Percentiles rank a stretch among this genome's conserved stretches.
phyloP scores from a whole-genome alignment of 2,888 invertebrate species.

The Nemoura dubitans region DNA sequence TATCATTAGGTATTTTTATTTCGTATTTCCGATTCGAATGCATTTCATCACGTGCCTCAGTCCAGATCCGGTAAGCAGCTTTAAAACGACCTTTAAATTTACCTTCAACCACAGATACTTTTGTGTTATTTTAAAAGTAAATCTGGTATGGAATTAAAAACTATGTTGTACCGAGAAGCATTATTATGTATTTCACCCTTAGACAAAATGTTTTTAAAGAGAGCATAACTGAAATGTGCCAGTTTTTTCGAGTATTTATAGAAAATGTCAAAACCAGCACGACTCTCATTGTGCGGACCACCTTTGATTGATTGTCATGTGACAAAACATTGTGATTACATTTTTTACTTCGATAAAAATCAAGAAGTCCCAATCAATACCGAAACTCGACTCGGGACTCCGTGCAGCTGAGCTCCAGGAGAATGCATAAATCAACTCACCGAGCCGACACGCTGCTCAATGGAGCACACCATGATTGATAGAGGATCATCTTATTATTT shows the following conservation, averaged over 20 bases:
- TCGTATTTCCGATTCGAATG: conserved; percentile 52
- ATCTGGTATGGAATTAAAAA: neutral
- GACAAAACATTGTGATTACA: neutral
- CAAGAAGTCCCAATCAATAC: neutral
- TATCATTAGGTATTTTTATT: conserved; percentile 59
- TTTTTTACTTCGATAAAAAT: neutral
- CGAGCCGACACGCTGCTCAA: neutral
- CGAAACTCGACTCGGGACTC: neutral
- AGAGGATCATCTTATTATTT: neutral
- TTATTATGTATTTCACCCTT: too few relatives aligned
- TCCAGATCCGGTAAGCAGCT: neutral
- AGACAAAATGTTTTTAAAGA: too few relatives aligned
- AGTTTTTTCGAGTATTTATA: neutral
- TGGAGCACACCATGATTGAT: neutral
- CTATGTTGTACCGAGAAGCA: too few relatives aligned
- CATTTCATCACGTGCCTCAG: conserved; percentile 17
- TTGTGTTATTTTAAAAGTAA: neutral
- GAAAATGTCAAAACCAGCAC: neutral
- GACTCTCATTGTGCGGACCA: neutral
- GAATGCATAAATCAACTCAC: neutral
- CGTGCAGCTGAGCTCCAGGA: neutral
- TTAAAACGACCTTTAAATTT: neutral
- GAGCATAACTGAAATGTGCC: too few relatives aligned
- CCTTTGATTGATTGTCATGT: neutral
- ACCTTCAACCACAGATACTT: too few relatives aligned